Percentiles rank a stretch among this genome's conserved stretches.
phyloP scores from a whole-genome alignment of 1,140 invertebrate species.

The Calephelis virginiensis region DNA sequence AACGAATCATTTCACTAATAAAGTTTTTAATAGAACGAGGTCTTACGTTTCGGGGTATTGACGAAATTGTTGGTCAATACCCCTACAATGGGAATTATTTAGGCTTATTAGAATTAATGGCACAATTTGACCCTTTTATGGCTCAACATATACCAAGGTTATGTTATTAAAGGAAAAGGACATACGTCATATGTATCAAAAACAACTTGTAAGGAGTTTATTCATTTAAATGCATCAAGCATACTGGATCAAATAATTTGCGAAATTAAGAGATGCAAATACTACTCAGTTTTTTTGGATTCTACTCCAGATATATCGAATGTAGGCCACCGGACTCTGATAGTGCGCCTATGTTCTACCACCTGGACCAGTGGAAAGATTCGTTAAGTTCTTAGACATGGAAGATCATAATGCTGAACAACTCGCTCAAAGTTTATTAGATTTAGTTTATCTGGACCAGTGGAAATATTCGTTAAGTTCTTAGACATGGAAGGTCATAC shows the following conservation, averaged over 20 bases:
- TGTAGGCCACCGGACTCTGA: neutral
- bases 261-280: neutral
- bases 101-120: slow-evolving; percentile 25
- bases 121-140: slow-evolving; percentile 21
- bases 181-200: neutral
- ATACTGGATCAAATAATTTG: neutral
- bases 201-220: neutral
- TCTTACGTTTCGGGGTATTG: slow-evolving; percentile 18
- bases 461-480: neutral
- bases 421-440: too few species aligned
- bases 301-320: neutral
- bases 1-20: slow-evolving; percentile 3
- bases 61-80: slow-evolving; percentile 25
- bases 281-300: neutral
- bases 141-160: neutral
- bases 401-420: too few species aligned
- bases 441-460: slow-evolving; percentile 4
- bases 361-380: too few species aligned
- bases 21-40: slow-evolving; percentile 21
- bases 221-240: neutral
- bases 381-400: too few species aligned
- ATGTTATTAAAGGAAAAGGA: neutral
- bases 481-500: too few species aligned
- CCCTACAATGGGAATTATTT: slow-evolving; percentile 28
- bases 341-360: neutral